phyloP scores from a whole-genome alignment of 2,888 invertebrate species.

The Pyrrhia umbra region DNA sequence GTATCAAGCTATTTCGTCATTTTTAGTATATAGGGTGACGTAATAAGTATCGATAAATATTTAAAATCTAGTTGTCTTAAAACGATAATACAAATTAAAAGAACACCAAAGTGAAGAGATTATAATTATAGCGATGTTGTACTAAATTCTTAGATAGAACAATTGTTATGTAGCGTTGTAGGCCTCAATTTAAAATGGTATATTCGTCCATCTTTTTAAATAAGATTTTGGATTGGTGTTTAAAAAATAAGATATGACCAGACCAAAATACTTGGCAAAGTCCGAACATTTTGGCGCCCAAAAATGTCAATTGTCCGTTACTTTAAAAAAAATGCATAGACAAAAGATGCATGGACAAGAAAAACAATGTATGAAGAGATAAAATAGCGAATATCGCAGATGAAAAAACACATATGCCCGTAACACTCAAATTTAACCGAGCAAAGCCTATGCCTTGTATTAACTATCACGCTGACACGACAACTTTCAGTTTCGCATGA shows the following conservation, averaged over 20 bases:
- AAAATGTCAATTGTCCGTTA: too few species aligned
- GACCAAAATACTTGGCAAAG: background rate
- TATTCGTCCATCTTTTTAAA: constrained; percentile 8
- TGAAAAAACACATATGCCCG: too few species aligned
- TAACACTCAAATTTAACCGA: too few species aligned
- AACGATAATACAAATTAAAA: constrained; percentile 27
- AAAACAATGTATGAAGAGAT: too few species aligned
- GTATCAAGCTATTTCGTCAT: background rate
- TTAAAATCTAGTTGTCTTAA: constrained; percentile 24
- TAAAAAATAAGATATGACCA: background rate
- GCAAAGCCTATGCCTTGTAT: too few species aligned
- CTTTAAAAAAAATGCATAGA: too few species aligned
- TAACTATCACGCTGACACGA: too few species aligned
- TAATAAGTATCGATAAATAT: constrained; percentile 12
- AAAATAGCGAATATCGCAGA: too few species aligned
- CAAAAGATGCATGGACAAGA: too few species aligned
- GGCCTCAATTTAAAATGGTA: constrained; percentile 36
- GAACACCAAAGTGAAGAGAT: constrained; percentile 59
- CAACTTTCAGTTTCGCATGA: too few species aligned
- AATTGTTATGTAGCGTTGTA: constrained; percentile 23
- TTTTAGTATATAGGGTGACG: background rate
- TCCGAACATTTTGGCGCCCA: background rate
- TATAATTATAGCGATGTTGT: constrained; percentile 57
- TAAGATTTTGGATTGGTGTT: too few species aligned
- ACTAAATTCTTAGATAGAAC: constrained; percentile 44